A percentile compares a stretch with the other conserved stretches of the same genome.
phyloP scores from a whole-genome alignment of 2,797 vertebrate genomes.

The Labeo calbasu region DNA sequence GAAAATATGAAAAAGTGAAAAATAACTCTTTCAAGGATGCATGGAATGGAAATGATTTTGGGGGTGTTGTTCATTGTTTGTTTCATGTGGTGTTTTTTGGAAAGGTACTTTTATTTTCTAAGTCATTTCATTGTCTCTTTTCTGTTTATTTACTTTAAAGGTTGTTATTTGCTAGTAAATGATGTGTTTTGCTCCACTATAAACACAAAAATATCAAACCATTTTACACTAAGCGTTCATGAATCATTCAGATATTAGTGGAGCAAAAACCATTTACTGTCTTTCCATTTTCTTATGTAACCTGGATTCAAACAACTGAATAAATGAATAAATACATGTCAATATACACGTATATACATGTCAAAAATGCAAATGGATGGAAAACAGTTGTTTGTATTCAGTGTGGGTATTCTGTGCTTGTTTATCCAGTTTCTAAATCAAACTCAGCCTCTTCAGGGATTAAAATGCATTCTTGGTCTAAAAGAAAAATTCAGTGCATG shows the following conservation, averaged over 20 bases:
- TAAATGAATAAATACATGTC: not conserved
- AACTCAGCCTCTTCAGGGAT: constrained; percentile 15
- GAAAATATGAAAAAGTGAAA: not conserved
- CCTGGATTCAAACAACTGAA: constrained; percentile 46
- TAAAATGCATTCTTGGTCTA: not conserved
- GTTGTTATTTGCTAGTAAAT: not conserved
- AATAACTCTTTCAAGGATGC: constrained; percentile 36
- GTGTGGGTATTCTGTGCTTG: constrained; percentile 16
- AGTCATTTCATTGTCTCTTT: not conserved
- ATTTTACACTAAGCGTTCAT: not conserved
- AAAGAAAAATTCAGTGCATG: not conserved
- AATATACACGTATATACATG: not conserved
- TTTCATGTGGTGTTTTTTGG: constrained; percentile 8
- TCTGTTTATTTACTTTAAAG: not conserved
- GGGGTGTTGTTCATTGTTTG: not conserved
- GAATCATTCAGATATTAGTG: constrained; percentile 37
- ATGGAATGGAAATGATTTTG: constrained; percentile 61
- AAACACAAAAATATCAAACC: too few species aligned
- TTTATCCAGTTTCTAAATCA: not conserved
- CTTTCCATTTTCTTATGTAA: not conserved
- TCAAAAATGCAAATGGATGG: not conserved
- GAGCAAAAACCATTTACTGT: constrained; percentile 44
- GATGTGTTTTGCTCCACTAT: constrained; percentile 38
- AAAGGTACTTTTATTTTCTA: not conserved
- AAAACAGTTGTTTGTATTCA: constrained; percentile 53